Evolutionary conservation across 2,888 invertebrate species (phyloP).

Genomic region (Eupithecia subfuscata): DNA sequence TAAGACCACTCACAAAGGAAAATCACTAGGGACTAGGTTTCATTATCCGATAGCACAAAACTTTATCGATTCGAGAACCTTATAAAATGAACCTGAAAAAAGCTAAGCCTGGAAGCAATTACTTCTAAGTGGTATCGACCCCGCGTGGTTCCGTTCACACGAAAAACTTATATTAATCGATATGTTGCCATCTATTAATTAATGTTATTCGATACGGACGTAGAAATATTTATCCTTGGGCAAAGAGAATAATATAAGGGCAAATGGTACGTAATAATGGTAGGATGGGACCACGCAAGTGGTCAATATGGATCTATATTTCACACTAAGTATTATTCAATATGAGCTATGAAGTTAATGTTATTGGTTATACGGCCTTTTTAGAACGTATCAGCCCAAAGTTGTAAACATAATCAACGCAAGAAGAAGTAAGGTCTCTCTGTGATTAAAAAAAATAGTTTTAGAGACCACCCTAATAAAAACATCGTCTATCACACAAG

Average conservation of each 20-base stretch:
- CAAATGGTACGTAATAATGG: neutral
- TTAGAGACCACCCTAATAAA: too few relatives aligned
- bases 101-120: slow-evolving; percentile 17
- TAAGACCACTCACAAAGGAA: neutral
- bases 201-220: neutral
- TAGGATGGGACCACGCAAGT: neutral
- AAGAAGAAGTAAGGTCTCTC: too few relatives aligned
- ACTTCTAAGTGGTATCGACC: slow-evolving; percentile 13
- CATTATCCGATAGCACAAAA: neutral
- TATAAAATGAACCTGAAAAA: slow-evolving; percentile 9
- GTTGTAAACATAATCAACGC: too few relatives aligned
- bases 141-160: slow-evolving; percentile 24
- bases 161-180: neutral
- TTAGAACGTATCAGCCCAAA: too few relatives aligned
- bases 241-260: neutral
- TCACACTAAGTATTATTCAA: neutral
- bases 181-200: neutral
- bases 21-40: neutral
- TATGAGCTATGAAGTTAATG: neutral
- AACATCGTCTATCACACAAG: too few relatives aligned
- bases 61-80: neutral
- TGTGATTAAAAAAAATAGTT: too few relatives aligned
- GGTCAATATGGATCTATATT: neutral
- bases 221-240: neutral
- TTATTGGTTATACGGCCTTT: too few relatives aligned